Evolutionary conservation across 2,888 invertebrate genomes (phyloP), one percentile per base, ranked within the genome.

Genomic region (Sericinus montela): DNA sequence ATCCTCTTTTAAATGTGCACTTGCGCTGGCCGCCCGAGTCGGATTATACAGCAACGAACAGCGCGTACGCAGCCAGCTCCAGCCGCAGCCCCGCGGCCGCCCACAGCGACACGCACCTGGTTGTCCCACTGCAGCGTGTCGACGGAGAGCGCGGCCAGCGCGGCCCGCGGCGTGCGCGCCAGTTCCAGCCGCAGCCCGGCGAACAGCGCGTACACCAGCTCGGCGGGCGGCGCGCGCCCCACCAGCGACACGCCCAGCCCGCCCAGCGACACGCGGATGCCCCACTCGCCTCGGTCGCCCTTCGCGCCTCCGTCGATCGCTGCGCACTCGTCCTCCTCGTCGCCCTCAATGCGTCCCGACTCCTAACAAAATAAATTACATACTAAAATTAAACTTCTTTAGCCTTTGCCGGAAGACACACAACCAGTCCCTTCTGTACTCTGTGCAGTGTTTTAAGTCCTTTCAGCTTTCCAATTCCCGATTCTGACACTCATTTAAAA

Each of bases 121-220:
- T 97, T 97, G 82, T 97, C 96, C 69, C 94, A 91, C 91, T 98
- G 98, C 67, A 98, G 91, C 69, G 94, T 93, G 50, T 91, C 90
- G 13, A 98, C 92, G 63, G 92, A 92, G 45, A 95, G 90, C 68
- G 95, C 94, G 23, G 94, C 75, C 19, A 91, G 90, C 56, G 72
- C 92, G 90, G 54, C 85, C 84, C 52, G 52, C 41, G 41, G 90
- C 76, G 16, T 91, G 69, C 41, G 91, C n/a, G 91, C 79, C 30
- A 91, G 78, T 61, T 93, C 92, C 16, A 93, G 85, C 25, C 89
- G 80, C 53, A 95, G 92, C 54, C 91, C 91, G 39, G 91, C 90
- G 54, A 95, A 87, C 54, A 92, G 90, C 36, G 94, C 91, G 78
- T 95, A 96, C 54, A 96, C 80, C 42, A 98, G 86, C 84, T 97